phyloP scores from a whole-genome alignment of 1,140 invertebrate species.

The Meteorus sp. region DNA sequence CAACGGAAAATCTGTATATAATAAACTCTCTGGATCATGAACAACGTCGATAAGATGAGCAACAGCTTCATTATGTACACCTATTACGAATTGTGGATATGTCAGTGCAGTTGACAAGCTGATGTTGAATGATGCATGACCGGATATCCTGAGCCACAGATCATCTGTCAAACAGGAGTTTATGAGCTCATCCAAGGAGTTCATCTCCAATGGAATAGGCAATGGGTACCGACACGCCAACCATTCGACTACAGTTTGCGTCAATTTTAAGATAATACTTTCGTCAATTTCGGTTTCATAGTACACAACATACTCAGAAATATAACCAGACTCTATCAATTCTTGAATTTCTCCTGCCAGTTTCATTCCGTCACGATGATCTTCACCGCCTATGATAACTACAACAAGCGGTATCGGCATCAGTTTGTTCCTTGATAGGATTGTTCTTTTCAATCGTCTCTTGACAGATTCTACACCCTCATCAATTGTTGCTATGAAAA shows the following conservation, averaged over 20 bases:
- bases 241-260: constrained; percentile 63
- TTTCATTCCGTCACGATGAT: constrained; percentile 5
- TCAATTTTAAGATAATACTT: constrained; percentile 52
- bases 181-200: constrained; percentile 62
- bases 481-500: constrained; percentile 41
- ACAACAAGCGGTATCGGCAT: constrained; percentile 49
- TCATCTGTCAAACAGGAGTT: constrained; percentile 65
- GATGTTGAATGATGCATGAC: constrained; percentile 56
- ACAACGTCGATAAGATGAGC: constrained; percentile 64
- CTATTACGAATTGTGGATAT: constrained; percentile 63
- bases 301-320: constrained; percentile 47
- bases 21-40: constrained; percentile 57
- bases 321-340: constrained; percentile 45
- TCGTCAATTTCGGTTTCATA: constrained; percentile 52
- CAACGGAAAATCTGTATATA: constrained; percentile 58
- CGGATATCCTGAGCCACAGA: constrained; percentile 65
- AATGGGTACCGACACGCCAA: constrained; percentile 61
- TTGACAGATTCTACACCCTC: constrained; percentile 37
- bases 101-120: constrained; percentile 56
- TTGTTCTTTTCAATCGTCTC: constrained; percentile 42
- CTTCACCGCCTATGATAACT: constrained; percentile 36
- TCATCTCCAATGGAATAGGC: constrained; percentile 62
- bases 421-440: constrained; percentile 44
- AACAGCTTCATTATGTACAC: constrained; percentile 69
- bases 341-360: constrained; percentile 32